A percentile compares a stretch with the other conserved stretches of the same genome.
Evolutionary conservation across 2,797 vertebrate species (phyloP).

Genomic region (Pseudochirops corinnae): DNA sequence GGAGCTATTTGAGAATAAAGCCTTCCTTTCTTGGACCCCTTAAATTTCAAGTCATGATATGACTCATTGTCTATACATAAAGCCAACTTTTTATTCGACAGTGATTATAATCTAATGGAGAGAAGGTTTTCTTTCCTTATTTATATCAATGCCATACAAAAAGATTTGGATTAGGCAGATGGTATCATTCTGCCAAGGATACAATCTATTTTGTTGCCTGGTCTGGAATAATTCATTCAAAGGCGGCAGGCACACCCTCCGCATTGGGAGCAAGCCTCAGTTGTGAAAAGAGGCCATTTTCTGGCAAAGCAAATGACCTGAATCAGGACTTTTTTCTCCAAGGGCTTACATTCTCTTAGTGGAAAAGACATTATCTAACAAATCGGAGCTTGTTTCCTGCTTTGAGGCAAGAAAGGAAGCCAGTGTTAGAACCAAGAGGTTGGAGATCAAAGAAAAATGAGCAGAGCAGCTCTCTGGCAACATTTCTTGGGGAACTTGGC

Average conservation of each 20-base stretch:
- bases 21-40: background rate
- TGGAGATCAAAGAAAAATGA: constrained; percentile 67
- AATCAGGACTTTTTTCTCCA: constrained; percentile 23
- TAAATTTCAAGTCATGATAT: background rate
- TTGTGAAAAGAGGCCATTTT: constrained; percentile 4
- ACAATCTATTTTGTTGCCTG: background rate
- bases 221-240: constrained; percentile 13
- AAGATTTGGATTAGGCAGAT: constrained; percentile 33
- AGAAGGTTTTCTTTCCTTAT: background rate
- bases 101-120: background rate
- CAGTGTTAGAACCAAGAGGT: constrained; percentile 63
- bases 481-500: constrained; percentile 78
- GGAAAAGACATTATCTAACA: constrained; percentile 69
- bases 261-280: background rate
- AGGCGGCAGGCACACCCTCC: background rate
- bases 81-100: background rate
- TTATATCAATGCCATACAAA: constrained; percentile 26
- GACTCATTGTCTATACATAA: background rate
- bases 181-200: constrained; percentile 28
- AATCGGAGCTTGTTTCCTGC: constrained; percentile 68
- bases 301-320: constrained; percentile 45
- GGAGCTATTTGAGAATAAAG: background rate
- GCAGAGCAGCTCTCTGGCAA: constrained; percentile 82
- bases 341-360: constrained; percentile 37
- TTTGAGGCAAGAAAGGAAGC: constrained; percentile 67